Conservation (phyloP, 2,797 vertebrate species). For the Gorsachius magnificus region DNA sequence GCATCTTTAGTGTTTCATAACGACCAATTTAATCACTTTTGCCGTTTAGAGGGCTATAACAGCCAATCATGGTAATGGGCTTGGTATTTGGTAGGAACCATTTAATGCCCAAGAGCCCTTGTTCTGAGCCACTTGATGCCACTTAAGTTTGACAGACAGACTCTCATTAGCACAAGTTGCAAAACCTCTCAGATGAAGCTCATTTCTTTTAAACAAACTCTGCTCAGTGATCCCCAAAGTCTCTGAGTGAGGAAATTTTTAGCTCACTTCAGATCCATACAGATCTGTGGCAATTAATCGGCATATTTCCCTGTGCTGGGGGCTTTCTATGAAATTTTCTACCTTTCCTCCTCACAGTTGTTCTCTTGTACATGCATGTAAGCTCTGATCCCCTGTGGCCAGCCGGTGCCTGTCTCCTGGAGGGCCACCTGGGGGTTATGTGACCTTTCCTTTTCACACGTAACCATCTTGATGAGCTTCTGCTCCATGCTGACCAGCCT, state of each 20-base stretch:
- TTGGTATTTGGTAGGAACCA: slow-evolving; percentile 82
- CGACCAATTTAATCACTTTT: slow-evolving; percentile 81
- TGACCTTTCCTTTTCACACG: background rate
- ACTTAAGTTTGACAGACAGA: slow-evolving; percentile 82
- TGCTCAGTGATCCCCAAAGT: slow-evolving; percentile 65
- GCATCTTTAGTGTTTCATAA: slow-evolving; percentile 79
- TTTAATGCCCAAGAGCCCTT: slow-evolving; percentile 80
- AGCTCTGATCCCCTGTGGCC: background rate
- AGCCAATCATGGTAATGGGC: slow-evolving; percentile 82
- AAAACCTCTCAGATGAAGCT: slow-evolving; percentile 75
- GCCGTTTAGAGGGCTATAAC: slow-evolving; percentile 78
- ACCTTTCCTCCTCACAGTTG: background rate
- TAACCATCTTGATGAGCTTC: background rate
- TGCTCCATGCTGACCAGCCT: background rate
- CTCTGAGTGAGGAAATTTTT: slow-evolving; percentile 50
- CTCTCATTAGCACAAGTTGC: slow-evolving; percentile 77
- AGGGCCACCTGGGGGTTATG: background rate
- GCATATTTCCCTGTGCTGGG: background rate
- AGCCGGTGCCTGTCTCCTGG: background rate
- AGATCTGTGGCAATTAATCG: slow-evolving; percentile 45
- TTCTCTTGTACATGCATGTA: background rate
- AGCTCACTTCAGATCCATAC: slow-evolving; percentile 12
- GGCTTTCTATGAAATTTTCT: slow-evolving; percentile 4
- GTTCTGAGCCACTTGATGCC: slow-evolving; percentile 78
- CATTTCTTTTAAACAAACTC: slow-evolving; percentile 78